phyloP scores from a whole-genome alignment of 2,113 vertebrate genomes.

The Pachypanchax playfairii region DNA sequence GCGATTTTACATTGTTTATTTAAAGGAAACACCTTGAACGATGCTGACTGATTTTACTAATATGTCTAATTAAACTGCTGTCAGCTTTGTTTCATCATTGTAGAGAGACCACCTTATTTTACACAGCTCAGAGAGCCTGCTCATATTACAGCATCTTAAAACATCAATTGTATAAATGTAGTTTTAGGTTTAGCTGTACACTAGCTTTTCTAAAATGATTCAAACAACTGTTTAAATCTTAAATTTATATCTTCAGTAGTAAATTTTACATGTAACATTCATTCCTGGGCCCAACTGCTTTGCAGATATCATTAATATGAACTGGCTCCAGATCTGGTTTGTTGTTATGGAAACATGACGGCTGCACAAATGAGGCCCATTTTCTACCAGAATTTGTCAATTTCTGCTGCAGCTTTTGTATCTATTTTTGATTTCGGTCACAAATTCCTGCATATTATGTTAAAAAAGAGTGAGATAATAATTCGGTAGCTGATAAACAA shows the following conservation, averaged over 20 bases:
- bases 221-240: too few species aligned
- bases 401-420: neutral
- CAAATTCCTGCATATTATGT: neutral
- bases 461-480: too few species aligned
- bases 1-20: conserved; percentile 23
- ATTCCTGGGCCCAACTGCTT: neutral
- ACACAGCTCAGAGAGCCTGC: too few species aligned
- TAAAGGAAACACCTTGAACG: conserved; percentile 10
- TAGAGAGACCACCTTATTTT: neutral
- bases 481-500: too few species aligned
- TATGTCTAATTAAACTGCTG: conserved; percentile 21
- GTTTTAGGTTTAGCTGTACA: neutral
- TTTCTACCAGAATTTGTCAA: neutral
- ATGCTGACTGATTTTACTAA: conserved; percentile 35
- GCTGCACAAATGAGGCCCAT: too few species aligned
- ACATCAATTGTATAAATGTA: too few species aligned
- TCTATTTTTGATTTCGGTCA: neutral
- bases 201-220: too few species aligned
- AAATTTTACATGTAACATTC: neutral
- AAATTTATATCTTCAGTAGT: neutral
- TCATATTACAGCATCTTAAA: too few species aligned
- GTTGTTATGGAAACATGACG: neutral
- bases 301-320: neutral
- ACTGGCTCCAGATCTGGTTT: neutral
- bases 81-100: neutral